Evolutionary conservation across 2,888 invertebrate genomes (phyloP).

Genomic region (Thysanoteuthis rhombus): DNA sequence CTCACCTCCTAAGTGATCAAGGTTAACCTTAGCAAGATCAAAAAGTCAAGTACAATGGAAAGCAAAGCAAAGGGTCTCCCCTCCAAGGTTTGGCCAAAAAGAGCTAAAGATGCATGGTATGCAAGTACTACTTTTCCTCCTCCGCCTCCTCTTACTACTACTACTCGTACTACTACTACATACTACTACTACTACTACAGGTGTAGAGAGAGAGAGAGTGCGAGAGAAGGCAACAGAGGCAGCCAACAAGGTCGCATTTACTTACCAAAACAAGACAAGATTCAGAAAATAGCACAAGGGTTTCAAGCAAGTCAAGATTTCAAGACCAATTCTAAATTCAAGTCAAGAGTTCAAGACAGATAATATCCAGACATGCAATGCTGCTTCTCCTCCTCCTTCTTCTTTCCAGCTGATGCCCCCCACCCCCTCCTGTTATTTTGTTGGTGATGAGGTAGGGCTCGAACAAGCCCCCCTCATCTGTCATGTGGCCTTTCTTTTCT

Average conservation of each 20-base stretch:
- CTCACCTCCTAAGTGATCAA: constrained; percentile 31
- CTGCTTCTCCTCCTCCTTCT: neutral
- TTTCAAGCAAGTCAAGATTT: constrained; percentile 29
- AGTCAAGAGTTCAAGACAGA: constrained; percentile 29
- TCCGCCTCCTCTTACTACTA: neutral
- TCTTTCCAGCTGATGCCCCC: too few relatives aligned
- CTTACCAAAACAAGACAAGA: constrained; percentile 28
- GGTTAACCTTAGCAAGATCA: constrained; percentile 33
- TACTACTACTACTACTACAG: neutral
- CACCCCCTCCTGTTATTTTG: neutral
- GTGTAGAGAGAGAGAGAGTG: neutral
- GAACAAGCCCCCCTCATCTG: neutral
- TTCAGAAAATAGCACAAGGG: constrained; percentile 31
- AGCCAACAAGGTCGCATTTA: neutral
- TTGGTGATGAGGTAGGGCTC: neutral
- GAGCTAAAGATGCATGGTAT: constrained; percentile 32
- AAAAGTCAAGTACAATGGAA: constrained; percentile 27
- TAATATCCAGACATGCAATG: constrained; percentile 32
- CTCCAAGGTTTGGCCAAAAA: constrained; percentile 24
- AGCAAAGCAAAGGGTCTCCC: constrained; percentile 14
- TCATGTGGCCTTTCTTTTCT: neutral
- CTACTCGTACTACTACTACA: neutral
- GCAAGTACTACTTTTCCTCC: constrained; percentile 26
- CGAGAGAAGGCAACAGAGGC: neutral
- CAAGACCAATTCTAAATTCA: constrained; percentile 19